Evolutionary conservation across 2,797 vertebrate species (phyloP).

Genomic region (Natrix natrix): DNA sequence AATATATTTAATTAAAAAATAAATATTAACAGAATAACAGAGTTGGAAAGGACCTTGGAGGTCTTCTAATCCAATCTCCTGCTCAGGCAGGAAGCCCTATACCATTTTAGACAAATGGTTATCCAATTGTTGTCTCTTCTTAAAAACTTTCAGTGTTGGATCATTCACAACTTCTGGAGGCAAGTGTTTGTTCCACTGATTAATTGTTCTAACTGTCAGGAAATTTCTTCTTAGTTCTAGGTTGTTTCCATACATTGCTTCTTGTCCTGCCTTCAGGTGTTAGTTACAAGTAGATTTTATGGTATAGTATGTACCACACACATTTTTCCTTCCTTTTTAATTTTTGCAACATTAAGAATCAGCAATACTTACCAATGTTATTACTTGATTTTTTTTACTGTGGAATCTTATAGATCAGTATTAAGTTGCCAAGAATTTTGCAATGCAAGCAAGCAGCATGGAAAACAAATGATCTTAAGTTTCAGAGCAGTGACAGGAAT

Average conservation of each 20-base stretch:
- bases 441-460: constrained; percentile 40
- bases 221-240: neutral
- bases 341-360: constrained; percentile 48
- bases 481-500: constrained; percentile 58
- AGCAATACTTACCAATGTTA: constrained; percentile 52
- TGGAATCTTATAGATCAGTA: constrained; percentile 49
- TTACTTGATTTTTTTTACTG: constrained; percentile 48
- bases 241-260: neutral
- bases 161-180: neutral
- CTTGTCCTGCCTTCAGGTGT: neutral
- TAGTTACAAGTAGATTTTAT: neutral
- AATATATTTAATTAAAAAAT: neutral
- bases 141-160: neutral
- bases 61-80: neutral
- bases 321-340: constrained; percentile 9
- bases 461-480: constrained; percentile 68
- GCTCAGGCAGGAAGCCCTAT: neutral
- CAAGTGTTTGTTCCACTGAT: neutral
- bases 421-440: constrained; percentile 32
- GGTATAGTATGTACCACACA: neutral
- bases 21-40: neutral
- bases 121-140: neutral
- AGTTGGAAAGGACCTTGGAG: neutral
- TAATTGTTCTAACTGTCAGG: neutral
- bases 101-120: neutral